A percentile compares a stretch with the other conserved stretches of the same genome.
phyloP scores from a whole-genome alignment of 2,113 vertebrate genomes.

The Odocoileus virginianus region DNA sequence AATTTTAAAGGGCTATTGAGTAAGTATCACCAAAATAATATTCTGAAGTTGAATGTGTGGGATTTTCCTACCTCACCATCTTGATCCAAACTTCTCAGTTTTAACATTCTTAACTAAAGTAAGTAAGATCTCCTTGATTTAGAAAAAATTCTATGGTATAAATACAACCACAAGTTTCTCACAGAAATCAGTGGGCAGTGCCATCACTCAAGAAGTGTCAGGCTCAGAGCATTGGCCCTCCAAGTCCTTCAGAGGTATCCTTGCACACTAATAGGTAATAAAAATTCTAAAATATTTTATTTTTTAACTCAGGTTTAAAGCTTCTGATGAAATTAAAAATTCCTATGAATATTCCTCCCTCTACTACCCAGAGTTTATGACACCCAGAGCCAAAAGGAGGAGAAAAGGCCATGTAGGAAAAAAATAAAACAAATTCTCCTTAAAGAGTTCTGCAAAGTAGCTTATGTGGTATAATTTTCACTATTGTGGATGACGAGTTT shows the following conservation, averaged over 20 bases:
- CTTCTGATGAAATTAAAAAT: not conserved
- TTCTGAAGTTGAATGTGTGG: not conserved
- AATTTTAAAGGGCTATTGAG: not conserved
- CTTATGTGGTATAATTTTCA: not conserved
- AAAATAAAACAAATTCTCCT: not conserved
- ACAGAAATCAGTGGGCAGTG: not conserved
- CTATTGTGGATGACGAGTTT: not conserved
- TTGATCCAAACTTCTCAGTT: not conserved
- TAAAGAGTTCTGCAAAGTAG: not conserved
- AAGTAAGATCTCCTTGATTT: not conserved
- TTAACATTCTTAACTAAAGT: not conserved
- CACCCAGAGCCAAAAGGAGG: not conserved
- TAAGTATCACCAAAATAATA: not conserved
- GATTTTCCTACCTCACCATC: not conserved
- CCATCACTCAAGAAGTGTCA: not conserved
- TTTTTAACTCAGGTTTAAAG: not conserved
- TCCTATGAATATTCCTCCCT: not conserved
- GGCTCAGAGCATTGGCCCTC: not conserved
- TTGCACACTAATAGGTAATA: not conserved
- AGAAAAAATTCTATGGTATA: not conserved
- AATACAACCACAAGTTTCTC: not conserved
- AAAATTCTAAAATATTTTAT: not conserved
- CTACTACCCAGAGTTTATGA: not conserved
- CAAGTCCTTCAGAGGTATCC: not conserved
- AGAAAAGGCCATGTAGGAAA: fast-evolving